A percentile compares a stretch with the other conserved stretches of the same genome.
Conservation (phyloP, 2,113 vertebrate genomes). For the Psittacula cyanocephala region DNA sequence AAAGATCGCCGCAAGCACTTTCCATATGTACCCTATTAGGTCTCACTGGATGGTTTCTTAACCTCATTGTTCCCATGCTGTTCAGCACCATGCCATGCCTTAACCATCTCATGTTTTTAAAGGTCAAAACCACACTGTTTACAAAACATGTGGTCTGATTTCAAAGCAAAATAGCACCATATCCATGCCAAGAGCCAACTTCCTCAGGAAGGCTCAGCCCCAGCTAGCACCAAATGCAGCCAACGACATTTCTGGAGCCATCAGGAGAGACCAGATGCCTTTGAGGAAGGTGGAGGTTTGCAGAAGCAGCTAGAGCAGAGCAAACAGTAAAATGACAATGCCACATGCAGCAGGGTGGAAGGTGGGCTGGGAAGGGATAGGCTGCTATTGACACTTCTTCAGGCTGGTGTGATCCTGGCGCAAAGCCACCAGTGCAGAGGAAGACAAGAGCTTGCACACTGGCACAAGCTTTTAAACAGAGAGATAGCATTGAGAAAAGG, state of each 20-base stretch:
- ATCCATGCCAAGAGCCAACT: background rate
- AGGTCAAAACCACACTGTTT: background rate
- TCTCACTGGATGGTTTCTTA: background rate
- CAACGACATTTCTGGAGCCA: background rate
- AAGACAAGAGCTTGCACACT: background rate
- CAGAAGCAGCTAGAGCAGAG: background rate
- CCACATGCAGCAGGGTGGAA: background rate
- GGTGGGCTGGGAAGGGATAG: background rate
- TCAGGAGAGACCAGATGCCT: background rate
- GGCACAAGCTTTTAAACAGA: background rate
- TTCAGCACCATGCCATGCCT: background rate
- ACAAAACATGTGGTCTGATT: background rate
- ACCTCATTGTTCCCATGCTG: background rate
- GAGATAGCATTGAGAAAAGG: conserved; percentile 4
- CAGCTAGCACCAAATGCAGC: background rate
- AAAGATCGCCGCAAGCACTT: background rate
- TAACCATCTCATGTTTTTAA: background rate
- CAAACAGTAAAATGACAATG: accelerated
- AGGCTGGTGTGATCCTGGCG: background rate
- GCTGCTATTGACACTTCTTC: background rate
- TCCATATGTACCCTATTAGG: background rate
- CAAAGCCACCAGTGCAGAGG: background rate
- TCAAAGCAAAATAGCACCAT: background rate
- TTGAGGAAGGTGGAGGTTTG: background rate
- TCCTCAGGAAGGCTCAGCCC: background rate